Conservation (phyloP, 2,797 vertebrate species). For the Avahi laniger region DNA sequence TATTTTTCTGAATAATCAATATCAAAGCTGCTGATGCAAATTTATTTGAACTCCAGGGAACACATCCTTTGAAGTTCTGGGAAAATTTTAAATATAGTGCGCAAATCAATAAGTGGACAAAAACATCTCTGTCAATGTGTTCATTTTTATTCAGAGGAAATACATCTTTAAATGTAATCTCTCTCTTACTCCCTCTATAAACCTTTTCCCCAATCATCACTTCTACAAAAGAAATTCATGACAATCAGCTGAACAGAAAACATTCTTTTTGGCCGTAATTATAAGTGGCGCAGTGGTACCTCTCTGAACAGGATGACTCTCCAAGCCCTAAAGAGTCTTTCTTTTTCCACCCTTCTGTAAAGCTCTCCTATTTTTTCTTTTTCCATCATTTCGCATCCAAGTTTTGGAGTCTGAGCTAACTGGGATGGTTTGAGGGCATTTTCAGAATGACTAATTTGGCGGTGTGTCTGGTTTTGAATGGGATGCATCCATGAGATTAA, state of each 20-base stretch:
- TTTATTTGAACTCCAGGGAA: conserved; percentile 58
- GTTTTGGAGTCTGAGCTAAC: conserved; percentile 31
- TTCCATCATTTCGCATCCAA: conserved; percentile 42
- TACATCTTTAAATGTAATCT: neutral
- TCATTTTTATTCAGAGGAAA: conserved; percentile 52
- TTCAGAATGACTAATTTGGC: conserved; percentile 45
- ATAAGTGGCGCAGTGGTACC: neutral
- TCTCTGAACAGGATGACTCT: conserved; percentile 29
- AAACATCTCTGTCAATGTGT: conserved; percentile 63
- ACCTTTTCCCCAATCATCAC: conserved; percentile 34
- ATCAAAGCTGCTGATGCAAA: conserved; percentile 47
- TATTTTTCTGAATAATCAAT: conserved; percentile 76
- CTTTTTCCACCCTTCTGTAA: neutral
- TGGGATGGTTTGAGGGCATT: conserved; percentile 25
- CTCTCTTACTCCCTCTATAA: neutral
- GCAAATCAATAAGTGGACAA: conserved; percentile 68
- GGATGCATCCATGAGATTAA: conserved; percentile 74
- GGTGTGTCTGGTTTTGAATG: conserved; percentile 61
- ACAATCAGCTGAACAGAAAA: conserved; percentile 14
- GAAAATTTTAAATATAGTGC: conserved; percentile 68
- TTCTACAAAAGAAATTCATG: conserved; percentile 48
- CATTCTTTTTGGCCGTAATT: conserved; percentile 44
- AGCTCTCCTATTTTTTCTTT: neutral
- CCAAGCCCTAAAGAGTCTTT: neutral
- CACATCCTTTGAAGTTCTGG: conserved; percentile 49